Conservation (phyloP, 2,113 vertebrate species). For the Pomatostomus ruficeps region DNA sequence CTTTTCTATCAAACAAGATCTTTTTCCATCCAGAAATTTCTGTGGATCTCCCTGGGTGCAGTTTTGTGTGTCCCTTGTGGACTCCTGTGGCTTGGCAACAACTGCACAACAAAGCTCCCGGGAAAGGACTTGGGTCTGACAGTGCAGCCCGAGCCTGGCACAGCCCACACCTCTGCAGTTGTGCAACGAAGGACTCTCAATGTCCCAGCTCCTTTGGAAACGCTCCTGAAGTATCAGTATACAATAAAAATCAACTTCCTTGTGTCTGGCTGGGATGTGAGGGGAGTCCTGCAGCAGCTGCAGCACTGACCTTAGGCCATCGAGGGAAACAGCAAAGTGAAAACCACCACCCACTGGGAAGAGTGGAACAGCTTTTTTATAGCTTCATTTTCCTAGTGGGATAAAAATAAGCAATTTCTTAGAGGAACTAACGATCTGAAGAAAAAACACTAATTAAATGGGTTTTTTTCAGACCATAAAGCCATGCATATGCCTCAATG, state of each 20-base stretch:
- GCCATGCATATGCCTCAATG: background rate
- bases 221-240: background rate
- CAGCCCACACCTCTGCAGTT: background rate
- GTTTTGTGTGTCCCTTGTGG: background rate
- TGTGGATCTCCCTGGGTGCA: background rate
- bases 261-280: background rate
- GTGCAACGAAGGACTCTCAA: background rate
- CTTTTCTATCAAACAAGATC: background rate
- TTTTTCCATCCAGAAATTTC: background rate
- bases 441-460: background rate
- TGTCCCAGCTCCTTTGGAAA: background rate
- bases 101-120: background rate
- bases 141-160: background rate
- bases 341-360: background rate
- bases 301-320: background rate
- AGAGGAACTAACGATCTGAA: accelerated
- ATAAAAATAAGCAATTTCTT: background rate
- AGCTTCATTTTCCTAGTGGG: background rate
- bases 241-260: background rate
- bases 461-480: background rate
- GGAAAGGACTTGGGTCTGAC: background rate
- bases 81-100: background rate
- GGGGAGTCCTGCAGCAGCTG: background rate
- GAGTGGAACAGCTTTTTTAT: background rate
- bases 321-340: background rate